Conservation (phyloP, 2,113 vertebrate genomes). For the Corydoras maculifer region DNA sequence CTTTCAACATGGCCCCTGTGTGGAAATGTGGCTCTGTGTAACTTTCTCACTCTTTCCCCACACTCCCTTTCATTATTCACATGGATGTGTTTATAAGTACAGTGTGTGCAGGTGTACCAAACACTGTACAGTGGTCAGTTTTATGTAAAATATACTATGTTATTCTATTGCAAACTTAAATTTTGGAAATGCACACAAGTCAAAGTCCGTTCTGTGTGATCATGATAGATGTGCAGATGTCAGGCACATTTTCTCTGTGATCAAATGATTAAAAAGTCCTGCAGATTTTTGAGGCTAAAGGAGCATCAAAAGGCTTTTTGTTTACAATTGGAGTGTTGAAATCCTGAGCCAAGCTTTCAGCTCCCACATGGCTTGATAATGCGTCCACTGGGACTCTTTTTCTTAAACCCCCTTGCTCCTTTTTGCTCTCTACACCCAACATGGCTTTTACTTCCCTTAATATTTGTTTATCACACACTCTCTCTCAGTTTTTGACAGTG, state of each 20-base stretch:
- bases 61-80: background rate
- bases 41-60: background rate
- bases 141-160: no score
- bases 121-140: no score
- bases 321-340: conserved; percentile 50
- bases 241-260: conserved; percentile 25
- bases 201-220: conserved; percentile 3
- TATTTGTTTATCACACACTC: conserved; percentile 6
- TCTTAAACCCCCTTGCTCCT: conserved; percentile 8
- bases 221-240: conserved; percentile 19
- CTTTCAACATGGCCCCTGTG: conserved; percentile 31
- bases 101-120: no score
- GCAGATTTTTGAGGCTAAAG: conserved; percentile 37
- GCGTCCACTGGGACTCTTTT: conserved; percentile 30
- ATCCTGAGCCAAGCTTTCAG: conserved; percentile 29
- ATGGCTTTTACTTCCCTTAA: conserved; percentile 8
- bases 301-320: conserved; percentile 58
- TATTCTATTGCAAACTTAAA: no score
- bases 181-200: background rate
- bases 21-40: conserved; percentile 17
- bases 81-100: background rate
- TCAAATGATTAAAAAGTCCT: conserved; percentile 51
- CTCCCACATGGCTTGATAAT: conserved; percentile 36
- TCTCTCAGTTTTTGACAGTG: conserved; percentile 8
- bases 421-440: background rate